Evolutionary conservation across 2,888 invertebrate genomes (phyloP), one percentile per base, ranked within the genome.

Genomic region (Argyra leucocephala): DNA sequence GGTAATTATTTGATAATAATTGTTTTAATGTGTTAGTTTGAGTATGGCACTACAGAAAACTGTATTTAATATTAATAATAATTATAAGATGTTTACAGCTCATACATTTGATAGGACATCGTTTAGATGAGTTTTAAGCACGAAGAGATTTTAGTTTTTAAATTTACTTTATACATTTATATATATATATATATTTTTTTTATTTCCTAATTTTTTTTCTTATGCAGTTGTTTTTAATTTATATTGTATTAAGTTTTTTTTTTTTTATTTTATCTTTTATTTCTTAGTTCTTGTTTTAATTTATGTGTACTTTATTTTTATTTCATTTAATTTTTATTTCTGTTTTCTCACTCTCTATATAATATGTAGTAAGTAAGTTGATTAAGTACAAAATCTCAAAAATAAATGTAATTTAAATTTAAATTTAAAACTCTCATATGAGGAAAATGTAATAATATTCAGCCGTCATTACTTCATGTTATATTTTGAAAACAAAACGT

Each of bases 71-170:
- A 26, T 26, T 26, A 31, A 31, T 10, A 31, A 31, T 10, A 31
- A 31, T 31, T 48, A 18, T 15, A 12, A 48, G 4, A 48, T 15
- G 48, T 48, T 48, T 48, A 9, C 48, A 48, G 48, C 48, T n/a
- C 15, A n/a, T 48, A 9, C 2, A 15, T 18, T n/a, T 48, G n/a
- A 48, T n/a, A 48, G 48, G n/a, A 48, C 48, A 48, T 48, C 48
- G n/a, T 48, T n/a, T 48, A 48, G 48, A 48, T 48, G 48, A 48
- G 48, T 48, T 48, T 48, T 48, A 18, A 48, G 18, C 48, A 48
- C 48, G 48, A 48, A 48, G 5, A 15, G n/a, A 48, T 48, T 48
- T 48, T 5, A 48, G 1, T 31, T n/a, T n/a, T n/a, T n/a, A n/a
- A n/a, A n/a, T 31, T 48, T 48, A 1, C 48, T 48, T 31, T 18